Percentiles rank a stretch among this genome's conserved stretches.
These are phyloP conservation scores for Urosaurus nigricauda DNA, from an alignment of 2,797 vertebrate species.

Conservation along the genomic window DNA sequence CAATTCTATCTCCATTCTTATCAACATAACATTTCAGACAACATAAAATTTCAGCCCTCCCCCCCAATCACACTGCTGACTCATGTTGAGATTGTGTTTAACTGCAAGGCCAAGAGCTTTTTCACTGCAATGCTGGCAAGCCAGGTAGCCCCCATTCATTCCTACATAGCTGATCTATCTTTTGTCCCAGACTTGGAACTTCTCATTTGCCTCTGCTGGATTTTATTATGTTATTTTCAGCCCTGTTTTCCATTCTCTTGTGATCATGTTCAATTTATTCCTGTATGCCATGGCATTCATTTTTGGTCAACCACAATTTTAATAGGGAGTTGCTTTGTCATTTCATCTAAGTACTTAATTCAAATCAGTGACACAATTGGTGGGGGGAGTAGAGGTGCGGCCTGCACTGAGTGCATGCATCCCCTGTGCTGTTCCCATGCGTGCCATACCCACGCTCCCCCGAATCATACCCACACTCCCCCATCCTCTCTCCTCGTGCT, in stretches of 20 bases:
- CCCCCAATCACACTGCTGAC: neutral
- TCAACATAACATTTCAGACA: neutral
- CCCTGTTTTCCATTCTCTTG: neutral
- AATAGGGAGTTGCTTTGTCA: neutral
- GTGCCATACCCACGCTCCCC: too few relatives aligned
- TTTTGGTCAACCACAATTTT: neutral
- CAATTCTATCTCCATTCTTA: too few relatives aligned
- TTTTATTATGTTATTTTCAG: too few relatives aligned
- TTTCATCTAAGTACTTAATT: neutral
- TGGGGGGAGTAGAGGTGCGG: too few relatives aligned
- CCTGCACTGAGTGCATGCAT: too few relatives aligned
- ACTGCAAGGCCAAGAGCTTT: neutral
- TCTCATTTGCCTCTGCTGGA: neutral
- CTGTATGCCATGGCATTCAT: neutral
- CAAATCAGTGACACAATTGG: too few relatives aligned
- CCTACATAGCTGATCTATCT: too few relatives aligned
- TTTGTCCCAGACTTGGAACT: neutral
- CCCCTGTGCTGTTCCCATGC: too few relatives aligned
- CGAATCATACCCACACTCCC: too few relatives aligned
- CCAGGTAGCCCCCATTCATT: too few relatives aligned
- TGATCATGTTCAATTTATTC: neutral
- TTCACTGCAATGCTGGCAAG: neutral
- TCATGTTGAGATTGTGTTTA: neutral
- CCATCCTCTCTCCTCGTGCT: too few relatives aligned
- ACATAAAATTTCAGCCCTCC: too few relatives aligned